Percentiles rank a stretch among this genome's conserved stretches.
Conservation (phyloP, 2,888 invertebrate species). For the Apeira syringaria region DNA sequence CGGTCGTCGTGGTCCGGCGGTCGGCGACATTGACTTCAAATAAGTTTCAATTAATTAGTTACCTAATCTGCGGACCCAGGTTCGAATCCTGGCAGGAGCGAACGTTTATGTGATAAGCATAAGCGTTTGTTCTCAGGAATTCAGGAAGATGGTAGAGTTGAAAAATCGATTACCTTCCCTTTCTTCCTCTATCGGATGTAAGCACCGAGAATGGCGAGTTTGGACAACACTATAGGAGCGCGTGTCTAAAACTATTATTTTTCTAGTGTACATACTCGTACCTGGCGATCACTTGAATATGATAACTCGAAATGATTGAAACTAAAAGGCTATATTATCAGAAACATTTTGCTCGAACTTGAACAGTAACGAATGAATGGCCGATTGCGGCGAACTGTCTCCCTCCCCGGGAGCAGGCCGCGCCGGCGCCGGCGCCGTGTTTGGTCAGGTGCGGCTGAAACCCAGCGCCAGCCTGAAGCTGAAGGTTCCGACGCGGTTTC, state of each 20-base stretch:
- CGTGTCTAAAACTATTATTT: constrained; percentile 58
- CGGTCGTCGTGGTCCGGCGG: no score
- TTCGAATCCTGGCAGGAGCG: no score
- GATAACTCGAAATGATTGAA: background rate
- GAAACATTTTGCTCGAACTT: constrained; percentile 19
- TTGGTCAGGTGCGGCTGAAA: constrained; percentile 68
- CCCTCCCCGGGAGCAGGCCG: no score
- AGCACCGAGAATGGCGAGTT: constrained; percentile 65
- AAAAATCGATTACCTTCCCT: constrained; percentile 11
- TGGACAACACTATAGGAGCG: constrained; percentile 64
- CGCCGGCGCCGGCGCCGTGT: no score
- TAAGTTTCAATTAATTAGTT: no score
- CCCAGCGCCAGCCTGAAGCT: constrained; percentile 49
- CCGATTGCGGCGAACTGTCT: constrained; percentile 53
- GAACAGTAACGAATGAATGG: constrained; percentile 18
- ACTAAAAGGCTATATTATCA: background rate
- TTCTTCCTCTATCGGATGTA: constrained; percentile 68
- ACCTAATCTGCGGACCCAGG: no score
- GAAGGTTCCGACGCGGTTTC: constrained; percentile 42
- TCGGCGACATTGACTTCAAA: no score
- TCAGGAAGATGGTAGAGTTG: no score
- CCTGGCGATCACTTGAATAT: background rate
- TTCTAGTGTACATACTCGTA: constrained; percentile 55
- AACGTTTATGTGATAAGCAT: no score
- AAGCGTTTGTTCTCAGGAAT: no score